Base-by-base conservation (phyloP, 2,797 vertebrate genomes). In the Sebastes kiyomatsui region DNA sequence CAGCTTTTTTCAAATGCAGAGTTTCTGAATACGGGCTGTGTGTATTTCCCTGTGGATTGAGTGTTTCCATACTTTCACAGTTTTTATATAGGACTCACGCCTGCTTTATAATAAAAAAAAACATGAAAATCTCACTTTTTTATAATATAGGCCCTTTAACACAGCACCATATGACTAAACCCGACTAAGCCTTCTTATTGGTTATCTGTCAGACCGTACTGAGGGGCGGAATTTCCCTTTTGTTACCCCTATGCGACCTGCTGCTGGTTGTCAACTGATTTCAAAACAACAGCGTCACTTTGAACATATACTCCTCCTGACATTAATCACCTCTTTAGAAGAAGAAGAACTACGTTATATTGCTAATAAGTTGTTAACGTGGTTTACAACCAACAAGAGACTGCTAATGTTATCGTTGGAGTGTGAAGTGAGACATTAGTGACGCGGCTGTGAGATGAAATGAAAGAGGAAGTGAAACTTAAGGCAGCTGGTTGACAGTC, bases 381-480 rank as follows among this genome's bases (percentile, higher is more conserved):
- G 1, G 12, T 46, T 25, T n/a, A n/a, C 1, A 8, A 13, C 11
- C 2, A 6, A 14, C 12, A 9, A 2, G 38, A 35, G 35, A 11
- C 18, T 13, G 59, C 4, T 5, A 6, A 1, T n/a, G 10, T 25
- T 2, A 7, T 1, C 4, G 5, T 18, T 14, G 7, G 30, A 6
- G 35, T 0, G 32, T 8, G 46, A 49, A 20, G 18, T 49, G 14
- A 32, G 10, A 1, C 0, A 30, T 3, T 3, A 14, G 14, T 72
- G 83, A 77, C 80, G 80, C 18, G 8, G 59, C 27, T 3, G 5
- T 61, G 61, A 82, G 59, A 23, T 72, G 85, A 91, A 92, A 72
- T 38, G 90, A 93, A 93, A 94, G 79, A 25, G 91, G 92, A 94
- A 94, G 92, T 91, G 83, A 91, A 92, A 92, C 28, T 87, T 62